phyloP scores from a whole-genome alignment of 1,140 invertebrate genomes.

The Nephotettix cincticeps region DNA sequence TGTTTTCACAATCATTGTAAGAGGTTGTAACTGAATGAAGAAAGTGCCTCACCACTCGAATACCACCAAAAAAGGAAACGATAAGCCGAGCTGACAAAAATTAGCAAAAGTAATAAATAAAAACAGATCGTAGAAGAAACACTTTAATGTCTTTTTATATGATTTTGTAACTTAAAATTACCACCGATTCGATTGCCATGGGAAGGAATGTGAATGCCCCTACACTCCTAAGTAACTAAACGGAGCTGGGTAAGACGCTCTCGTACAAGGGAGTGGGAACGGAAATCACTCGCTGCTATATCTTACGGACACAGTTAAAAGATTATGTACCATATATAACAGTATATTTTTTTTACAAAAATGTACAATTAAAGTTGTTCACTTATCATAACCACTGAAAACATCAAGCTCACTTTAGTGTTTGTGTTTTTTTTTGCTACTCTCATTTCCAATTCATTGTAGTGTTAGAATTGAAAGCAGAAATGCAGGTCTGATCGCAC shows the following conservation, averaged over 20 bases:
- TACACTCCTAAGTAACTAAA: slow-evolving; percentile 20
- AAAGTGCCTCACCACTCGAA: slow-evolving; percentile 10
- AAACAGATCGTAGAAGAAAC: slow-evolving; percentile 11
- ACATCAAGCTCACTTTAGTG: slow-evolving; percentile 42
- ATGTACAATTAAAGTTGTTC: slow-evolving; percentile 42
- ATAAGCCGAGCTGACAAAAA: background rate
- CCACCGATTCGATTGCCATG: slow-evolving; percentile 26
- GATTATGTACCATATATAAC: slow-evolving; percentile 31
- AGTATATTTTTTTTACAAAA: slow-evolving; percentile 48
- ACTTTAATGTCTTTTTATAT: slow-evolving; percentile 26
- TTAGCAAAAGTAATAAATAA: slow-evolving; percentile 25
- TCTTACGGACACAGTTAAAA: slow-evolving; percentile 27
- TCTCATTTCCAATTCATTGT: slow-evolving; percentile 43
- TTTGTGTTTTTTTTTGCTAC: slow-evolving; percentile 38
- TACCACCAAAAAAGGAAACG: background rate
- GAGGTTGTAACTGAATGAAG: background rate
- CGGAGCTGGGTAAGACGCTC: background rate
- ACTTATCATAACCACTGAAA: slow-evolving; percentile 40
- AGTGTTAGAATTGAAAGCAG: slow-evolving; percentile 53
- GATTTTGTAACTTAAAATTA: slow-evolving; percentile 21
- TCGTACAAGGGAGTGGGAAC: background rate
- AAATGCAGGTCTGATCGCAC: slow-evolving; percentile 50
- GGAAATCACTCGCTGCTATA: slow-evolving; percentile 5
- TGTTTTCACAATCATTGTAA: background rate
- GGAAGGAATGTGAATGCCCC: slow-evolving; percentile 26